Evolutionary conservation across 2,113 vertebrate genomes (phyloP).

Genomic region (Myocastor coypus): DNA sequence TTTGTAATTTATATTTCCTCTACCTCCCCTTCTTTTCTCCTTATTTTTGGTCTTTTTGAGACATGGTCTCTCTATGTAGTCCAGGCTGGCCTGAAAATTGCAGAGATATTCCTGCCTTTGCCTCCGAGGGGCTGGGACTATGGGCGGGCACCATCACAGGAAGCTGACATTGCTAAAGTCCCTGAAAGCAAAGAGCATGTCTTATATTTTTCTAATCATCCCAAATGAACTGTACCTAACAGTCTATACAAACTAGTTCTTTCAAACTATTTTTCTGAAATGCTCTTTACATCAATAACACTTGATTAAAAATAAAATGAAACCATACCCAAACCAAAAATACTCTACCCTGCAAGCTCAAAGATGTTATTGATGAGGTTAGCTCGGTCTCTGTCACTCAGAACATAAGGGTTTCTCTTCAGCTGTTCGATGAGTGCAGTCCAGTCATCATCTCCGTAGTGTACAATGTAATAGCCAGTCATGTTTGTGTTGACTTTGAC

Average conservation of each 20-base stretch:
- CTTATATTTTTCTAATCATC: conserved; percentile 16
- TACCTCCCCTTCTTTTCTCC: background rate
- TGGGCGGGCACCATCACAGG: background rate
- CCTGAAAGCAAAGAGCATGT: background rate
- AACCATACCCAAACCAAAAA: background rate
- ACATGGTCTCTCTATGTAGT: background rate
- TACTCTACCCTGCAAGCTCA: conserved; percentile 91
- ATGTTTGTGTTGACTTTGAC: conserved; percentile 94
- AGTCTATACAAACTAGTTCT: background rate
- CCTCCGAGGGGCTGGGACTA: background rate
- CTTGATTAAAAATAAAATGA: background rate
- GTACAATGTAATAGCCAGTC: conserved; percentile 95
- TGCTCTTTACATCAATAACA: background rate
- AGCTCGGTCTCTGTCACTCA: conserved; percentile 92
- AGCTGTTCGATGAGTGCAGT: conserved; percentile 87
- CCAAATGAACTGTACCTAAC: background rate
- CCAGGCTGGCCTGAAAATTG: background rate
- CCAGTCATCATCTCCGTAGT: conserved; percentile 92
- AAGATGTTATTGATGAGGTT: conserved; percentile 95
- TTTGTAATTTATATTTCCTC: background rate
- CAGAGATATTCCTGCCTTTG: background rate
- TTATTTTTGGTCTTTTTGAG: background rate
- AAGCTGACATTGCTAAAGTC: background rate
- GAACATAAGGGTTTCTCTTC: conserved; percentile 84
- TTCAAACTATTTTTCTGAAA: conserved; percentile 50